These are phyloP conservation scores for Belgica antarctica DNA, from an alignment of 2,888 invertebrate genomes.

Conservation along the genomic window DNA sequence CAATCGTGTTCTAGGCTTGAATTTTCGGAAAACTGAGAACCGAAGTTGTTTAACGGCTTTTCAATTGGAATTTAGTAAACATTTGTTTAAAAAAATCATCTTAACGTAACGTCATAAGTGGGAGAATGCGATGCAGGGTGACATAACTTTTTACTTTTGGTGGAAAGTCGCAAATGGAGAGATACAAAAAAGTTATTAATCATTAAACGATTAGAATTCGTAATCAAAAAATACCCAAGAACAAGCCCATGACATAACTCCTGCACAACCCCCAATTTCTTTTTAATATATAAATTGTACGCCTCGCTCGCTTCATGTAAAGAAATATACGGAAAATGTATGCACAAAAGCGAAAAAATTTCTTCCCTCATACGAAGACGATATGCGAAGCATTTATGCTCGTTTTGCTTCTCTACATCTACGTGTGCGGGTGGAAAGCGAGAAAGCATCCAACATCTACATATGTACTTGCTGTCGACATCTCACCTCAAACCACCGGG, in stretches of 20 bases:
- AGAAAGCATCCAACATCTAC: not conserved
- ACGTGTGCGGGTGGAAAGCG: conserved; percentile 5
- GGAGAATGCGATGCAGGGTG: too few relatives aligned
- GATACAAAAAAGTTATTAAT: too few relatives aligned
- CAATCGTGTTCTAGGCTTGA: too few relatives aligned
- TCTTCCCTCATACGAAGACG: conserved; percentile 17
- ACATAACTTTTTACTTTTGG: too few relatives aligned
- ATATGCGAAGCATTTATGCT: not conserved
- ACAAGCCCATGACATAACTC: not conserved
- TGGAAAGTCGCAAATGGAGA: too few relatives aligned
- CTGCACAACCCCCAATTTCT: not conserved
- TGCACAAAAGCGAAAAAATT: conserved; percentile 18
- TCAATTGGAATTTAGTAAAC: not conserved
- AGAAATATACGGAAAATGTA: conserved; percentile 24
- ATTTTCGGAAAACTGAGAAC: too few relatives aligned
- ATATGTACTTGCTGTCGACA: not conserved
- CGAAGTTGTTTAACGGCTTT: not conserved
- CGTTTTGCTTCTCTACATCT: not conserved
- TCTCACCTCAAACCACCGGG: conserved; percentile 2
- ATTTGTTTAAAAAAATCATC: too few relatives aligned
- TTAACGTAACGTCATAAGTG: too few relatives aligned
- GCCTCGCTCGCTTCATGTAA: conserved; percentile 20
- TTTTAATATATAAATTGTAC: conserved; percentile 15
- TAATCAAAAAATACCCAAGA: too few relatives aligned
- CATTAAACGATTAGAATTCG: too few relatives aligned